phyloP scores from a whole-genome alignment of 2,888 invertebrate species.

The Gari tellinella region DNA sequence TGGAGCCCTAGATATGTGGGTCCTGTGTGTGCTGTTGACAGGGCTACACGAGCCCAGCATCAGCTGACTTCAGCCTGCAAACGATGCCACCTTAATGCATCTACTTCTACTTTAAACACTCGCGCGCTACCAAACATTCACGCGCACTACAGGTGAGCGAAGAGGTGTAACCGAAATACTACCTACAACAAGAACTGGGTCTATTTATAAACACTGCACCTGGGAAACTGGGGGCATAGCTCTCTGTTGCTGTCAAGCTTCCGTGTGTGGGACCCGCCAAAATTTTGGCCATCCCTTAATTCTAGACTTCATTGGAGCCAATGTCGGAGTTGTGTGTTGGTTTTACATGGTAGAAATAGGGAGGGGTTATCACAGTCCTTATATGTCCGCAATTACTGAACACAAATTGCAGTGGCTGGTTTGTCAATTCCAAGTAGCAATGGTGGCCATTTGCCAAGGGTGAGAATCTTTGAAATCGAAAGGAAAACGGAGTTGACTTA shows the following conservation, averaged over 20 bases:
- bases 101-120: background rate
- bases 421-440: background rate
- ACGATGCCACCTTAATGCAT: too few species aligned
- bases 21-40: too few species aligned
- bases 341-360: too few species aligned
- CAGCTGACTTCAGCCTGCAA: too few species aligned
- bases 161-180: background rate
- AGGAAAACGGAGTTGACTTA: background rate
- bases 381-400: too few species aligned
- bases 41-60: too few species aligned
- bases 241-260: slow-evolving; percentile 8
- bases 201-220: slow-evolving; percentile 38
- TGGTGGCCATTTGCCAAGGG: slow-evolving; percentile 14
- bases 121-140: background rate
- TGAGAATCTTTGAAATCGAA: background rate
- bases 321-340: background rate
- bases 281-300: slow-evolving; percentile 18
- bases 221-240: slow-evolving; percentile 66
- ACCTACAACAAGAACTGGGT: background rate
- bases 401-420: too few species aligned
- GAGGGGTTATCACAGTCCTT: too few species aligned
- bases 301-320: slow-evolving; percentile 9
- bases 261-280: background rate
- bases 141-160: background rate
- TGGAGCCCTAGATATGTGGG: too few species aligned